Base-by-base conservation (phyloP, 2,888 invertebrate species). In the Rosalia funebris region DNA sequence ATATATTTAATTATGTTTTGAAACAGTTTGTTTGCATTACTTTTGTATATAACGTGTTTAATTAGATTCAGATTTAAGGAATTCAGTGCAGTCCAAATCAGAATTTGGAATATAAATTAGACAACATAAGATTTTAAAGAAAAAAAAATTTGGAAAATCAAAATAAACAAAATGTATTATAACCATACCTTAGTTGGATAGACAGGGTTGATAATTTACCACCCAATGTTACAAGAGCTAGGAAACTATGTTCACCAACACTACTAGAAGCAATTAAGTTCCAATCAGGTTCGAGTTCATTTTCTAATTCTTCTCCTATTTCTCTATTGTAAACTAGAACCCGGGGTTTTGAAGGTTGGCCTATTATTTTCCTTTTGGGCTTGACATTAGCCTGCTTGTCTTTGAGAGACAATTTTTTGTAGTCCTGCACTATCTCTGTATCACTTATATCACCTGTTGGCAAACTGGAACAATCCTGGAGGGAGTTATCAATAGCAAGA, bases 391-490 rank as follows among this genome's bases (percentile, higher is more conserved):
- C 69, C 12, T 77, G 73, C 15, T 75, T 77, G 41, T 78, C 79
- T 65, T 82, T 82, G 61, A 81, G 65, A 0, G 82, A 82, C 71
- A 82, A 68, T 63, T 83, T 83, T 75, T 91, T 89, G 82, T 92
- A 92, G 81, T 91, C 91, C 77, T 89, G 89, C 32, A 93, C 89
- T 65, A 91, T 86, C 75, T 91, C 91, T 17, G 91, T 90, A 79
- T 92, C 89, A 62, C 87, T 89, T 58, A 85, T 81, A 62, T 86
- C 85, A 5, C 85, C 84, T 46, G 80, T 74, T 4, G 91, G 91
- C 74, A 92, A 83, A 75, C 91, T 91, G 62, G 88, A 87, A 82
- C 92, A 93, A 83, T 93, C 93, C 71, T 91, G 90, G 68, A 93
- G 84, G 32, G 87, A 88, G 77, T 92, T 92, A 77, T 88, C 89